phyloP scores from a whole-genome alignment of 2,797 vertebrate genomes.

The Lophotriccus pileatus region DNA sequence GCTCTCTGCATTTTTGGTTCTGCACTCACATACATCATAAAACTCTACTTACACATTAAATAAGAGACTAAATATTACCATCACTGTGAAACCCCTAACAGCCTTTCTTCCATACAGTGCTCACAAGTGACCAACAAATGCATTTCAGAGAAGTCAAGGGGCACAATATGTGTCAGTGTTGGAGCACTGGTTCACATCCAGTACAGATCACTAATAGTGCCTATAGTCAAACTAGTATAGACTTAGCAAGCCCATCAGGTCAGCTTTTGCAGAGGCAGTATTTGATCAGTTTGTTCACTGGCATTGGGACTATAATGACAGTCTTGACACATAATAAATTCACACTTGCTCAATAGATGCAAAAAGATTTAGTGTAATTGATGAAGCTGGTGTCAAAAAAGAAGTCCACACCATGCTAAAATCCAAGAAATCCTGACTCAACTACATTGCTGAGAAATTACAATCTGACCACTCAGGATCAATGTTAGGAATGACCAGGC shows the following conservation, averaged over 20 bases:
- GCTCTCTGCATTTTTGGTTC: background rate
- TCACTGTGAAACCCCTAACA: background rate
- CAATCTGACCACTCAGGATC: background rate
- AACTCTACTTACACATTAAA: background rate
- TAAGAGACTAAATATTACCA: background rate
- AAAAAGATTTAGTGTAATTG: background rate
- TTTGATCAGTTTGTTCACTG: background rate
- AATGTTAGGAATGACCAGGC: background rate
- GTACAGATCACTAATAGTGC: background rate
- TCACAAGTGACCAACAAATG: background rate
- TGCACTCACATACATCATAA: background rate
- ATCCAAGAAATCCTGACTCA: background rate
- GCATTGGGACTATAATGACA: background rate
- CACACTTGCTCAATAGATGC: background rate
- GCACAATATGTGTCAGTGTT: accelerated
- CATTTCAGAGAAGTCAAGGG: background rate
- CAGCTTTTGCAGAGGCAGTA: background rate
- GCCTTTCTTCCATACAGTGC: background rate
- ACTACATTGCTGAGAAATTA: background rate
- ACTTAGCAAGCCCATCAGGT: background rate
- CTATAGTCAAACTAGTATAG: background rate
- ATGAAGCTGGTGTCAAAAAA: background rate
- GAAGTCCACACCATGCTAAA: background rate
- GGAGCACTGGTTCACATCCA: background rate
- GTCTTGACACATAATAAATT: background rate